Conservation (phyloP, 2,797 vertebrate genomes). For the Acanthurus lineatus region DNA sequence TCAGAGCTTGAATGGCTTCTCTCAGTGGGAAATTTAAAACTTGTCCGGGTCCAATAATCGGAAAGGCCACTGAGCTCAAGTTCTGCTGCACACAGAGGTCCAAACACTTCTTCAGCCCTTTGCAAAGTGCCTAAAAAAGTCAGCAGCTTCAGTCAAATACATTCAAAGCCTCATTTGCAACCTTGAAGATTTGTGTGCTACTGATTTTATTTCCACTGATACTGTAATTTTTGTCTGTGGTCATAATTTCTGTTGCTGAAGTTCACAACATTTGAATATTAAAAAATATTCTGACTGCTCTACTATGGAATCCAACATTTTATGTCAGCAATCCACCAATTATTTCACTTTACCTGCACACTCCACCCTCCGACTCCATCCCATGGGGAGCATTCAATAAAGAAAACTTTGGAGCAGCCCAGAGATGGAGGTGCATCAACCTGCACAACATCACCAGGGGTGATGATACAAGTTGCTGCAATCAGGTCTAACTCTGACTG, state of each 20-base stretch:
- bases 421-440: conserved; percentile 57
- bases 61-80: conserved; percentile 68
- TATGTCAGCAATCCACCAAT: neutral
- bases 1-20: conserved; percentile 67
- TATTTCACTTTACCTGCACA: conserved; percentile 57
- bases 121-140: conserved; percentile 65
- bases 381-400: conserved; percentile 75
- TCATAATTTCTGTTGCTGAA: too few relatives aligned
- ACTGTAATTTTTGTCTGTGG: too few relatives aligned
- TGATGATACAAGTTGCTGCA: neutral
- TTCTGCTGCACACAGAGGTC: conserved; percentile 67
- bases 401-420: conserved; percentile 74
- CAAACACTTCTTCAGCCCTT: conserved; percentile 67
- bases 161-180: too few relatives aligned
- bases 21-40: conserved; percentile 47
- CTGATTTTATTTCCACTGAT: too few relatives aligned
- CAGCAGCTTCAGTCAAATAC: too few relatives aligned
- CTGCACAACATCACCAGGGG: conserved; percentile 71
- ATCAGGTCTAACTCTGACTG: conserved; percentile 35
- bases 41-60: conserved; percentile 78
- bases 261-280: too few relatives aligned
- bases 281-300: too few relatives aligned
- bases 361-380: conserved; percentile 56
- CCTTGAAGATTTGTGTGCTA: too few relatives aligned
- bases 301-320: neutral